phyloP scores from a whole-genome alignment of 2,888 invertebrate genomes.

The Oeneis ivallda region DNA sequence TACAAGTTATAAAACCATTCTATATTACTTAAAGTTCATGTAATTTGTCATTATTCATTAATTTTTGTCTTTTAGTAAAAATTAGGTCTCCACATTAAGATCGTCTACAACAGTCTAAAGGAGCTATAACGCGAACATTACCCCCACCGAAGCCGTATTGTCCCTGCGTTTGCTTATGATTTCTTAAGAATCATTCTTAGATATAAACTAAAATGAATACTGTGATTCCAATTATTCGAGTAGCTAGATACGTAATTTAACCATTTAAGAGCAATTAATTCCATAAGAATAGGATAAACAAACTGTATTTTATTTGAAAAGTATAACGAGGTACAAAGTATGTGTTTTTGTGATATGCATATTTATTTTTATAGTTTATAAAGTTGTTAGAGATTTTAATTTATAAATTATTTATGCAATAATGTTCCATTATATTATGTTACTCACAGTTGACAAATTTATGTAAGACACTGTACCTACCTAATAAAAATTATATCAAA shows the following conservation, averaged over 20 bases:
- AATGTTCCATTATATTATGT: constrained; percentile 39
- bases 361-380: constrained; percentile 48
- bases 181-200: constrained; percentile 26
- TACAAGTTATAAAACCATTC: too few species aligned
- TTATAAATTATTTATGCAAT: constrained; percentile 42
- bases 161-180: constrained; percentile 12
- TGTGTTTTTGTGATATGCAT: constrained; percentile 62
- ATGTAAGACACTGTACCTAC: constrained; percentile 34
- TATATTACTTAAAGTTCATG: too few species aligned
- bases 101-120: neutral
- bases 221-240: constrained; percentile 51
- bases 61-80: too few species aligned
- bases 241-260: constrained; percentile 32
- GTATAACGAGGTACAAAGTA: constrained; percentile 61
- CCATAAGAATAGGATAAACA: constrained; percentile 21
- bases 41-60: too few species aligned
- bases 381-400: constrained; percentile 41
- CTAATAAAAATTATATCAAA: constrained; percentile 26
- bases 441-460: constrained; percentile 27
- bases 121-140: neutral
- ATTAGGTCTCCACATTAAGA: too few species aligned
- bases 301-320: constrained; percentile 1
- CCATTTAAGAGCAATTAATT: constrained; percentile 31
- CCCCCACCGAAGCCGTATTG: constrained; percentile 17
- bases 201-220: constrained; percentile 48